phyloP scores from a whole-genome alignment of 2,888 invertebrate genomes.

The Nephrotoma guestfalica region DNA sequence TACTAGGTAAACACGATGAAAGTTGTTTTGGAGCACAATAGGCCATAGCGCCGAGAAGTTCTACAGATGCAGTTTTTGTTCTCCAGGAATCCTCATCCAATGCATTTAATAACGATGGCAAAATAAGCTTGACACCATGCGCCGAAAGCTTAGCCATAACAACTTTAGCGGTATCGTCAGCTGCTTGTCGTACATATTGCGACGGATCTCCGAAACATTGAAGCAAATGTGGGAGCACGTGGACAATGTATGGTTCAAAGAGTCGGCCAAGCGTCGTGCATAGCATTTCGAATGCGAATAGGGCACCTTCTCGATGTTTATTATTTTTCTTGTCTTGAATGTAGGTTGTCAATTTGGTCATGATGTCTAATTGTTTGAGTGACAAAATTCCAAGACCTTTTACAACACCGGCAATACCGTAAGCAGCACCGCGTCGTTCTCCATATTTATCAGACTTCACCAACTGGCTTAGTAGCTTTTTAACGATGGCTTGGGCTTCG shows the following conservation, averaged over 20 bases:
- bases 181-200: conserved; percentile 89
- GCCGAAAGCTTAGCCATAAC: conserved; percentile 91
- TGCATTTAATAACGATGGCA: conserved; percentile 85
- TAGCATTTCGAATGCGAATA: conserved; percentile 95
- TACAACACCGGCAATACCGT: conserved; percentile 90
- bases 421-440: conserved; percentile 75
- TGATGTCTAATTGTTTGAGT: conserved; percentile 88
- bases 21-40: conserved; percentile 98
- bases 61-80: conserved; percentile 93
- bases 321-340: conserved; percentile 96
- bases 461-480: conserved; percentile 71
- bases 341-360: conserved; percentile 82
- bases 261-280: conserved; percentile 79
- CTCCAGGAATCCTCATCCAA: conserved; percentile 98
- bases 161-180: conserved; percentile 91
- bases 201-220: conserved; percentile 93
- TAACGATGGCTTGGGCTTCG: conserved; percentile 77
- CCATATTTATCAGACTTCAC: conserved; percentile 88
- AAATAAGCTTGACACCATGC: conserved; percentile 93
- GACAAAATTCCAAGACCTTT: conserved; percentile 95
- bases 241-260: conserved; percentile 98
- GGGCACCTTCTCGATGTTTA: conserved; percentile 84
- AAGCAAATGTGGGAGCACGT: conserved; percentile 86
- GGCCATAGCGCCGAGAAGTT: conserved; percentile 94
- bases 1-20: conserved; percentile 92